Conservation (phyloP, 2,888 invertebrate genomes). For the Caradrina kadenii region DNA sequence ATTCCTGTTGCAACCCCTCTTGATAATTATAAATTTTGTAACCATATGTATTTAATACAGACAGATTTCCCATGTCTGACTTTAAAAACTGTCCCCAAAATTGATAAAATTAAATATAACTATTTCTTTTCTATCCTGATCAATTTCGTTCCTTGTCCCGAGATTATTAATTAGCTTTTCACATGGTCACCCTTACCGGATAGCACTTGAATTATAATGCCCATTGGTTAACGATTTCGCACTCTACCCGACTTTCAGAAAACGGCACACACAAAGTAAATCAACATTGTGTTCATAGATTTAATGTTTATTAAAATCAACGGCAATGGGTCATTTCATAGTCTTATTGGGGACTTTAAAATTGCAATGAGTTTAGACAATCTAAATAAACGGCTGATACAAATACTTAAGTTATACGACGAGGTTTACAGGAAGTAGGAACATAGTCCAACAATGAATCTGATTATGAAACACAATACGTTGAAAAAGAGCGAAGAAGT, state of each 20-base stretch:
- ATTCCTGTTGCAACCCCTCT: too few relatives aligned
- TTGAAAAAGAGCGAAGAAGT: too few relatives aligned
- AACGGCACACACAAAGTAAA: constrained; percentile 45
- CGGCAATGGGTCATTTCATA: background rate
- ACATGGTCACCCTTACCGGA: constrained; percentile 46
- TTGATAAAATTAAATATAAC: too few relatives aligned
- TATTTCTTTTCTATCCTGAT: background rate
- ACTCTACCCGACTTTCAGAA: constrained; percentile 46
- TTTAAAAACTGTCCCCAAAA: too few relatives aligned
- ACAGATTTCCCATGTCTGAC: too few relatives aligned
- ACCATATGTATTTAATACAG: background rate
- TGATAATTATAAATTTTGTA: too few relatives aligned
- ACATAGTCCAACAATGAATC: too few relatives aligned
- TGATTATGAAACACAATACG: too few relatives aligned
- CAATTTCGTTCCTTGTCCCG: background rate
- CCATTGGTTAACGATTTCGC: constrained; percentile 56
- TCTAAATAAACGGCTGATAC: too few relatives aligned
- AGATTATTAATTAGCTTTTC: background rate
- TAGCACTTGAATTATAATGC: constrained; percentile 60
- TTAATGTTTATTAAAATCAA: constrained; percentile 18
- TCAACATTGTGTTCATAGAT: constrained; percentile 22
- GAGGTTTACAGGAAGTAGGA: background rate
- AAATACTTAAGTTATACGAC: background rate
- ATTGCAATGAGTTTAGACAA: background rate
- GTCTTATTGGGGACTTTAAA: background rate